A percentile compares a stretch with the other conserved stretches of the same genome.
phyloP scores from a whole-genome alignment of 2,113 vertebrate species.

The Orientallactaga bullata region DNA sequence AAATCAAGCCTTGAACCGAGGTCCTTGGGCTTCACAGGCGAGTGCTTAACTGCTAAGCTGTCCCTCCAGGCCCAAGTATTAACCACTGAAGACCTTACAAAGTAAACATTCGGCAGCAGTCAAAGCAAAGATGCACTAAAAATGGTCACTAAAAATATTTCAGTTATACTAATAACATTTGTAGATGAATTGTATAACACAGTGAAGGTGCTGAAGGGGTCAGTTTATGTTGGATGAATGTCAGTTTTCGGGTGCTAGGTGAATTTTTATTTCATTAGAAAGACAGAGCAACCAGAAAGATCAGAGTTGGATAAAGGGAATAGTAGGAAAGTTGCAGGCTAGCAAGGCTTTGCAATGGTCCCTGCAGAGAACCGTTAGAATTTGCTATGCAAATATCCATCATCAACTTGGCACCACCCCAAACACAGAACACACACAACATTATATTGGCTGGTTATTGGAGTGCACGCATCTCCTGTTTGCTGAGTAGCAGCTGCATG shows the following conservation, averaged over 20 bases:
- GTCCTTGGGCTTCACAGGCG: too few species aligned
- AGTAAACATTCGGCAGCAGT: constrained; percentile 11
- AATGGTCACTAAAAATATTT: background rate
- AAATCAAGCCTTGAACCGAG: too few species aligned
- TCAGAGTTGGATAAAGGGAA: background rate
- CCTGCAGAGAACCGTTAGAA: constrained; percentile 50
- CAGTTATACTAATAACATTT: background rate
- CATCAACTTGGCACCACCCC: constrained; percentile 53
- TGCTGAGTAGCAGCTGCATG: constrained; percentile 59
- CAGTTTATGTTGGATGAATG: background rate
- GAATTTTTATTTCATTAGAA: background rate
- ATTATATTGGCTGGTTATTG: constrained; percentile 57
- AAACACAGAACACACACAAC: constrained; percentile 21
- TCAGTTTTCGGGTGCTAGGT: background rate
- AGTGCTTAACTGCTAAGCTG: too few species aligned
- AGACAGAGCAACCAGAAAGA: background rate
- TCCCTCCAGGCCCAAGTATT: too few species aligned
- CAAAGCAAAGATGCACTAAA: background rate
- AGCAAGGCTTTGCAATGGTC: background rate
- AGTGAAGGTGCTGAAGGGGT: background rate
- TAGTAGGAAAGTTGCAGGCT: background rate
- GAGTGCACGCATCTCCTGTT: constrained; percentile 45
- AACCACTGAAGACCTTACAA: background rate
- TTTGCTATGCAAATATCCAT: constrained; percentile 59
- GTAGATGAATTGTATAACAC: background rate